Evolutionary conservation across 2,113 vertebrate species (phyloP).

Genomic region (Gobiocypris rarus): DNA sequence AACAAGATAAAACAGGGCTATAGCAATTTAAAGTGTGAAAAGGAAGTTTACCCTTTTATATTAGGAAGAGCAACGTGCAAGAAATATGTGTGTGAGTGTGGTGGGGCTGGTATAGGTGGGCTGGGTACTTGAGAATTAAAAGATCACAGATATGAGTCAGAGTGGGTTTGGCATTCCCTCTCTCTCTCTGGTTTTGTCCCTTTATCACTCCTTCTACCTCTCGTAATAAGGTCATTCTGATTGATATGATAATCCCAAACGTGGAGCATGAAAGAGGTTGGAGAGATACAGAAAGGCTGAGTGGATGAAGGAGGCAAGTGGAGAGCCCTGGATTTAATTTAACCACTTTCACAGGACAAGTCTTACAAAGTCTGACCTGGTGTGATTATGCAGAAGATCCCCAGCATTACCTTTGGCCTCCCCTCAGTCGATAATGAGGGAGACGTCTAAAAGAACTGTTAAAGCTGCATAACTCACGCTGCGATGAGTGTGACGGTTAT

Average conservation of each 20-base stretch:
- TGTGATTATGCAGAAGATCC: conserved; percentile 27
- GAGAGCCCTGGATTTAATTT: conserved; percentile 38
- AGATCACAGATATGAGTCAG: conserved; percentile 21
- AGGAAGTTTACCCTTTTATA: not conserved
- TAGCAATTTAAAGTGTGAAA: not conserved
- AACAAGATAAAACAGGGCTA: not conserved
- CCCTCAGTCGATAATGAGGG: not conserved
- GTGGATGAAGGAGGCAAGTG: conserved; percentile 25
- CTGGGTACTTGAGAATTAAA: conserved; percentile 16
- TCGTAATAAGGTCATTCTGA: conserved; percentile 50
- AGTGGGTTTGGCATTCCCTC: conserved; percentile 2
- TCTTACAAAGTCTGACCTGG: conserved; percentile 29
- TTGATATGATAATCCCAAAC: conserved; percentile 51
- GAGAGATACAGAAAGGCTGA: conserved; percentile 3
- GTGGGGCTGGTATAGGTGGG: not conserved
- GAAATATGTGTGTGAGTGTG: not conserved
- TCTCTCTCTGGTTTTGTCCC: conserved; percentile 7
- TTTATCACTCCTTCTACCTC: not conserved
- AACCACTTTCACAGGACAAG: conserved; percentile 34
- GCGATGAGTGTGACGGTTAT: not conserved
- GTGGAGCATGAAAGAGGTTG: conserved; percentile 37
- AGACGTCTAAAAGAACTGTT: not conserved
- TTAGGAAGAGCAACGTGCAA: not conserved
- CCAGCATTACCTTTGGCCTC: conserved; percentile 16
- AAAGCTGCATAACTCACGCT: not conserved